These are phyloP conservation scores for Lepidurus apus DNA, from an alignment of 1,140 invertebrate genomes.

Conservation along the genomic window DNA sequence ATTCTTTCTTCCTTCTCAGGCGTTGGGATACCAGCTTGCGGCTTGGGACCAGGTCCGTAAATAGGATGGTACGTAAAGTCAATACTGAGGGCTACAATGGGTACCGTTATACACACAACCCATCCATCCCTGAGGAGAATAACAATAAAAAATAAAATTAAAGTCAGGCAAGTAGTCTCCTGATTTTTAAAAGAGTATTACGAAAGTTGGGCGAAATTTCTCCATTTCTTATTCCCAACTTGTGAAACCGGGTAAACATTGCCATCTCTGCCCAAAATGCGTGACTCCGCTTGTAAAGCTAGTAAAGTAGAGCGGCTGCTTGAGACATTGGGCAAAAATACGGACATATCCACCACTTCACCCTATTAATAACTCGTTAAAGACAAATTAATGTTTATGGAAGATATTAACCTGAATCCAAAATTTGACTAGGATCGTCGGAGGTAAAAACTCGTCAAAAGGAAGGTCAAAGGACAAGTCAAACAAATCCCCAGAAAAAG, in stretches of 20 bases:
- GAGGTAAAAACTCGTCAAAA: conserved; percentile 84
- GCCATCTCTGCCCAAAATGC: not conserved
- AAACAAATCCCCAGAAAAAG: conserved; percentile 86
- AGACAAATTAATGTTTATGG: not conserved
- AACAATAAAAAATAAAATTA: not conserved
- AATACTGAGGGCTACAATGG: conserved; percentile 84
- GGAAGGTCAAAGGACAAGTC: conserved; percentile 89
- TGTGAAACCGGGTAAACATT: not conserved
- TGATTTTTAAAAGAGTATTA: not conserved
- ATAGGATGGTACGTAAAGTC: conserved; percentile 86
- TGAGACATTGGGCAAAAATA: not conserved
- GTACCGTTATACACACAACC: conserved; percentile 93
- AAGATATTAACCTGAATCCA: conserved; percentile 68
- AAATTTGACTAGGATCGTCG: conserved; percentile 77
- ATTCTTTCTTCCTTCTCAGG: conserved; percentile 90
- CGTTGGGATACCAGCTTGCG: conserved; percentile 84
- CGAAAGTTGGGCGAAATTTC: not conserved
- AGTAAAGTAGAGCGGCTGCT: not conserved
- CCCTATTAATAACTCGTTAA: not conserved
- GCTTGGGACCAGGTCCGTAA: conserved; percentile 73
- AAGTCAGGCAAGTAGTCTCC: not conserved
- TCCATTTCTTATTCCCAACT: not conserved
- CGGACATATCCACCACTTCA: not conserved
- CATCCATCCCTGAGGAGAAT: conserved; percentile 61
- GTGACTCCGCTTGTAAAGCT: not conserved